A percentile compares a stretch with the other conserved stretches of the same genome.
These are phyloP conservation scores for Butorides virescens DNA, from an alignment of 2,113 vertebrate species.

Conservation along the genomic window DNA sequence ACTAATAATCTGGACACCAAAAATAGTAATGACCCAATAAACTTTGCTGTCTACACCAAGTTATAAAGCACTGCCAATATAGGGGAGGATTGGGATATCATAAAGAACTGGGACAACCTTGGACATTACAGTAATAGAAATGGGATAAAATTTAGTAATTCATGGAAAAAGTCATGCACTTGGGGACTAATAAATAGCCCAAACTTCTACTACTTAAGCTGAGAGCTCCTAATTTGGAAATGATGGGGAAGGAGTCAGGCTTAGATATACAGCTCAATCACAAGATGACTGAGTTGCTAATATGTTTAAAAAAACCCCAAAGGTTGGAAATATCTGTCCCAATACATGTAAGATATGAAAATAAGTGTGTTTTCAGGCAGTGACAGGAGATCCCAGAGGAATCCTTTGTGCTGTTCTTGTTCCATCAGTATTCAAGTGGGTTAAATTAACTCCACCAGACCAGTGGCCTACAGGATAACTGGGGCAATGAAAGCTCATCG, in stretches of 20 bases:
- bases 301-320: neutral
- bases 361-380: neutral
- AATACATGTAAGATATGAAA: neutral
- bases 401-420: neutral
- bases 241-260: neutral
- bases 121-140: neutral
- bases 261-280: neutral
- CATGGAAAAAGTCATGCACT: neutral
- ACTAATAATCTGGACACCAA: neutral
- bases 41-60: neutral
- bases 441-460: neutral
- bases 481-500: neutral
- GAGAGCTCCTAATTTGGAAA: neutral
- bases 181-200: neutral
- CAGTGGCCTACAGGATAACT: neutral
- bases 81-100: neutral
- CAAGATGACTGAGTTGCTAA: neutral
- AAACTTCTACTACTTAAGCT: neutral
- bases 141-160: neutral
- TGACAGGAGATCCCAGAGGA: neutral
- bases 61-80: neutral
- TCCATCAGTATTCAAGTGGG: neutral
- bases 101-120: neutral
- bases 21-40: neutral
- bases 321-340: neutral